These are phyloP conservation scores for Allolobophora icterica DNA, from an alignment of 2,888 invertebrate species.

Conservation along the genomic window DNA sequence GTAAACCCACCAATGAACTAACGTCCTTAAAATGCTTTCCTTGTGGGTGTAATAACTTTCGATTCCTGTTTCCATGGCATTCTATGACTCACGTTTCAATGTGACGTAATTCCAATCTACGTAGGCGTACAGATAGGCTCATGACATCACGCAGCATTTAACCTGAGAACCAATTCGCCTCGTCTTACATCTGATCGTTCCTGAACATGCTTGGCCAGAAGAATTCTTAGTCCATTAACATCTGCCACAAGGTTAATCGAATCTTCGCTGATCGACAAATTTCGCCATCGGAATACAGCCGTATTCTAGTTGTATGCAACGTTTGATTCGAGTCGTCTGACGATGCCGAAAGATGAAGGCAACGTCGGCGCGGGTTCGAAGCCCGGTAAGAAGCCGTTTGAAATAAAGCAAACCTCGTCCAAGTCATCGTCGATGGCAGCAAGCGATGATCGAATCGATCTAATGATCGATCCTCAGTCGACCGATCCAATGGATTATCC, in stretches of 20 bases:
- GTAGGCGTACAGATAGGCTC: neutral
- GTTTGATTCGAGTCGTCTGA: neutral
- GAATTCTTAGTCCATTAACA: neutral
- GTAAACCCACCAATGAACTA: neutral
- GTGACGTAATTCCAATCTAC: no score
- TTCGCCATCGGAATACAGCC: neutral
- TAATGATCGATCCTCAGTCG: neutral
- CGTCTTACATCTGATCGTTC: neutral
- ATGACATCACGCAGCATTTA: neutral
- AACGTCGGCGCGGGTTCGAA: neutral
- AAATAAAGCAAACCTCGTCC: neutral
- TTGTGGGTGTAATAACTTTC: neutral
- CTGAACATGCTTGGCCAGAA: neutral
- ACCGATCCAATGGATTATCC: neutral
- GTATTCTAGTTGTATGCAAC: neutral
- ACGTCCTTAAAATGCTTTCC: neutral
- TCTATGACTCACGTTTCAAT: no score
- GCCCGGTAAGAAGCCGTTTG: neutral
- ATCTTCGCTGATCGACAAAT: neutral
- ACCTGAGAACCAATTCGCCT: neutral
- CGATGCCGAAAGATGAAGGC: neutral
- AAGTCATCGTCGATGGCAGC: neutral
- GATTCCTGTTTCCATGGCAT: neutral
- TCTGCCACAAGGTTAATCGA: neutral
- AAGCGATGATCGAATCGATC: constrained; percentile 13